Conservation (phyloP, 2,113 vertebrate genomes). For the Mobula birostris region DNA sequence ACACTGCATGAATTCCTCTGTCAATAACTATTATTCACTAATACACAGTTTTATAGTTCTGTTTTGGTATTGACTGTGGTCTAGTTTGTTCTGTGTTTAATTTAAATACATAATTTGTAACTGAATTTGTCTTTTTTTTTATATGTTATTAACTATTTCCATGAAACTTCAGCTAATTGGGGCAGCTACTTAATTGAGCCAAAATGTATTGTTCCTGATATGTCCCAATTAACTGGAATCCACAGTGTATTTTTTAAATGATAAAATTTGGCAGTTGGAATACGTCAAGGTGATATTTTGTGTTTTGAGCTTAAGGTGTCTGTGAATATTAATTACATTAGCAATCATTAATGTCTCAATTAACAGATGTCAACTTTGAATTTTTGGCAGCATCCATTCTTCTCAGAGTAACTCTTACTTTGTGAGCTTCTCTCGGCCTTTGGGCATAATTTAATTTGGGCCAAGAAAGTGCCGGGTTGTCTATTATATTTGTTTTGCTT, state of each 20-base stretch:
- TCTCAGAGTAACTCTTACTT: background rate
- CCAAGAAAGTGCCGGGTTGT: background rate
- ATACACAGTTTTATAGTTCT: too few relatives aligned
- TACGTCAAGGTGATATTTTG: background rate
- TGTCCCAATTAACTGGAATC: too few relatives aligned
- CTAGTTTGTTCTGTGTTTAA: too few relatives aligned
- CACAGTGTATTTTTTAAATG: background rate
- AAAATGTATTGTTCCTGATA: too few relatives aligned
- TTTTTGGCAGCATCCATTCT: background rate
- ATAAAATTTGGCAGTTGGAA: background rate
- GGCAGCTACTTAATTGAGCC: too few relatives aligned
- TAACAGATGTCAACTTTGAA: background rate
- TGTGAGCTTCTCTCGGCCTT: background rate
- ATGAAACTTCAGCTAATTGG: too few relatives aligned
- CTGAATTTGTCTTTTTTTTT: too few relatives aligned
- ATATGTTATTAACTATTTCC: too few relatives aligned
- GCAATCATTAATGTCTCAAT: background rate
- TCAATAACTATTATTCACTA: too few relatives aligned
- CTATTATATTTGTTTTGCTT: background rate
- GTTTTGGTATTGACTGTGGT: too few relatives aligned
- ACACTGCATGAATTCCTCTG: too few relatives aligned
- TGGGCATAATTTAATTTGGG: background rate
- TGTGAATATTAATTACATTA: background rate
- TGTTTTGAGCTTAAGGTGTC: background rate
- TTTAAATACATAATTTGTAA: too few relatives aligned